Evolutionary conservation across 2,888 invertebrate species (phyloP).

Genomic region (Nomada fabriciana): DNA sequence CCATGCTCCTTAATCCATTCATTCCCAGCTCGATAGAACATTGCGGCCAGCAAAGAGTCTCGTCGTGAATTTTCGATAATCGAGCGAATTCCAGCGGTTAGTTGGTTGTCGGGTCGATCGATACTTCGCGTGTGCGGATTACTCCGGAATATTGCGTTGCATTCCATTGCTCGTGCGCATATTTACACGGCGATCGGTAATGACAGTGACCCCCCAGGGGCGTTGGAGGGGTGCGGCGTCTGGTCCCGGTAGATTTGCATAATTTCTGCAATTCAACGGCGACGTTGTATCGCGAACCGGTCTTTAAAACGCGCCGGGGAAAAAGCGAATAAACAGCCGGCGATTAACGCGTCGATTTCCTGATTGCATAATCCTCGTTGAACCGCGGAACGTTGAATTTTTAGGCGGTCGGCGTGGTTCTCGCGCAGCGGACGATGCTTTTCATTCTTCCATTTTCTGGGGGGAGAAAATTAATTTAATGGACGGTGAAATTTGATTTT

Average conservation of each 20-base stretch:
- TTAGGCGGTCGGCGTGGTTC: too few relatives aligned
- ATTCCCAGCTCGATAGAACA: not conserved
- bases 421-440: too few relatives aligned
- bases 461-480: not conserved
- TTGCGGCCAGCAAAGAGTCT: slow-evolving; percentile 11
- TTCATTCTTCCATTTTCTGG: not conserved
- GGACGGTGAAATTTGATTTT: slow-evolving; percentile 7
- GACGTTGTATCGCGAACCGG: slow-evolving; percentile 12
- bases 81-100: slow-evolving; percentile 46
- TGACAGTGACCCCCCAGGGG: slow-evolving; percentile 66
- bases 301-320: not conserved
- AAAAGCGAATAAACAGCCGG: not conserved
- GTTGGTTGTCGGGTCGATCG: slow-evolving; percentile 53
- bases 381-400: not conserved
- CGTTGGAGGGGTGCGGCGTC: too few relatives aligned
- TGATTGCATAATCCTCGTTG: not conserved
- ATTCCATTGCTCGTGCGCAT: slow-evolving; percentile 33
- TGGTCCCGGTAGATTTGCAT: slow-evolving; percentile 43
- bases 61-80: slow-evolving; percentile 44
- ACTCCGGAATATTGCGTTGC: slow-evolving; percentile 37
- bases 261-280: slow-evolving; percentile 48
- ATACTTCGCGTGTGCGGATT: slow-evolving; percentile 58
- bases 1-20: not conserved
- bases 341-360: slow-evolving; percentile 14
- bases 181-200: slow-evolving; percentile 65